phyloP scores from a whole-genome alignment of 1,140 invertebrate genomes.

The Scaptomyza pallida region DNA sequence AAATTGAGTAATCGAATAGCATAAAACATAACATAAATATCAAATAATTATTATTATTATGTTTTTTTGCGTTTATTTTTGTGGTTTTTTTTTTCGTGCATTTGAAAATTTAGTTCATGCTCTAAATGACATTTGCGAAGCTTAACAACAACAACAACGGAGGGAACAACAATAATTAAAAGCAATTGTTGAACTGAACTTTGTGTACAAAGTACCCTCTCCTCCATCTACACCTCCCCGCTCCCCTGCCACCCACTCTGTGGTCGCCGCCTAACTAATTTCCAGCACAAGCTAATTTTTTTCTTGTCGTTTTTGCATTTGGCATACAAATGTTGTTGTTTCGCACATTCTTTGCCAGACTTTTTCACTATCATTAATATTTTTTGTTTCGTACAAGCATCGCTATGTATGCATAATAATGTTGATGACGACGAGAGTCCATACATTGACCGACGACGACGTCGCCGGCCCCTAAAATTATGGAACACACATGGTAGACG shows the following conservation, averaged over 20 bases:
- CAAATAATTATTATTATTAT: not conserved
- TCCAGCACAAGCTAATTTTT: slow-evolving; percentile 6
- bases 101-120: slow-evolving; percentile 53
- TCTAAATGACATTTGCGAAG: slow-evolving; percentile 56
- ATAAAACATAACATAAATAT: not conserved
- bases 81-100: not conserved
- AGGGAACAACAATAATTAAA: slow-evolving; percentile 59
- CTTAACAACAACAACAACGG: slow-evolving; percentile 22
- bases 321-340: slow-evolving; percentile 7
- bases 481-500: slow-evolving; percentile 11
- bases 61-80: not conserved
- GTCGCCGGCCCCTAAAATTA: slow-evolving; percentile 34
- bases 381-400: slow-evolving; percentile 22
- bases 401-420: slow-evolving; percentile 28
- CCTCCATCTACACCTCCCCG: too few relatives aligned
- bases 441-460: slow-evolving; percentile 29
- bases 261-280: slow-evolving; percentile 1
- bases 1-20: slow-evolving; percentile 8
- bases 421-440: slow-evolving; percentile 39
- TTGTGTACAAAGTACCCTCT: not conserved
- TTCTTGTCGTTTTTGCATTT: slow-evolving; percentile 24
- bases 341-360: slow-evolving; percentile 28
- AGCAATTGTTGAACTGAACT: slow-evolving; percentile 52
- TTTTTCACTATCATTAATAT: slow-evolving; percentile 56
- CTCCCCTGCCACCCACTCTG: too few relatives aligned